Conservation (phyloP, 2,888 invertebrate genomes). For the Morpho achilles region DNA sequence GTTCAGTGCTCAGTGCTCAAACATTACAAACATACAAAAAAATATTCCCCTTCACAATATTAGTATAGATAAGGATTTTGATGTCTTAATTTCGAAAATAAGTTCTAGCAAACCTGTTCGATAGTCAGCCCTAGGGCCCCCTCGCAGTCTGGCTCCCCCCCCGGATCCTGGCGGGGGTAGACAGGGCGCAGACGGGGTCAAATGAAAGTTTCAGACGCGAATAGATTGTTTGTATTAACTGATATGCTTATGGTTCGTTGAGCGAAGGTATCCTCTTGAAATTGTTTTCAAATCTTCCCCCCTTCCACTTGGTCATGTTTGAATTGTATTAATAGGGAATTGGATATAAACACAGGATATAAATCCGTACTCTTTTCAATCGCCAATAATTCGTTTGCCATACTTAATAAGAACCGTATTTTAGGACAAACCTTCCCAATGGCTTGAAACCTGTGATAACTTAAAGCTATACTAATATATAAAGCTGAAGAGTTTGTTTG, state of each 20-base stretch:
- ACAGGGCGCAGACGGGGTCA: conserved; percentile 47
- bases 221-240: conserved; percentile 38
- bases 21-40: no score
- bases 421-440: no score
- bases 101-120: not conserved
- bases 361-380: no score
- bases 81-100: no score
- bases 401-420: no score
- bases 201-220: conserved; percentile 56
- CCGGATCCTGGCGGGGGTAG: conserved; percentile 32
- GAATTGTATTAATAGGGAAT: conserved; percentile 5
- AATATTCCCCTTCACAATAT: no score
- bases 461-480: not conserved
- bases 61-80: no score
- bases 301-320: not conserved
- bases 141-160: conserved; percentile 29
- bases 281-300: conserved; percentile 20
- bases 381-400: no score
- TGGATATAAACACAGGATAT: not conserved
- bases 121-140: conserved; percentile 23
- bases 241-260: conserved; percentile 39
- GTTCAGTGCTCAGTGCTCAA: no score
- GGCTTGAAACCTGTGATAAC: no score
- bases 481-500: no score
- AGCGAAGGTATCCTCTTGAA: conserved; percentile 30